These are phyloP conservation scores for Natrix natrix DNA, from an alignment of 2,797 vertebrate species.

Conservation along the genomic window DNA sequence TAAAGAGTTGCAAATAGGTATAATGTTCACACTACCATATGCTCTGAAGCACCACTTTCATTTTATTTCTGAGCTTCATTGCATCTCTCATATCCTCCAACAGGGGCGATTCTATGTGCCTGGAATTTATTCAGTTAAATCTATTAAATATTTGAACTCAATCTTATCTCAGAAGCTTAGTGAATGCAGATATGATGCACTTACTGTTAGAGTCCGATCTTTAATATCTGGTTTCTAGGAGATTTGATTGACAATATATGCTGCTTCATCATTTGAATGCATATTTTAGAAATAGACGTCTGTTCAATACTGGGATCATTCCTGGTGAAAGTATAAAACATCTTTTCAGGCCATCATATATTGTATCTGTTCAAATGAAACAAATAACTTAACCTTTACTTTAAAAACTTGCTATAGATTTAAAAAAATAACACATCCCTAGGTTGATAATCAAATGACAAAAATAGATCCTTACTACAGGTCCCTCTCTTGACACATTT, in stretches of 20 bases:
- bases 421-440: background rate
- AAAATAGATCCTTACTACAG: background rate
- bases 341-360: background rate
- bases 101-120: background rate
- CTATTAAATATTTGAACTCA: background rate
- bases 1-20: background rate
- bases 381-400: background rate
- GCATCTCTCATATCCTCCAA: background rate
- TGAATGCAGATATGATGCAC: background rate
- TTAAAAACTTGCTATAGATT: constrained; percentile 2
- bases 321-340: background rate
- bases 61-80: background rate
- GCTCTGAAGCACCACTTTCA: background rate
- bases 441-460: constrained; percentile 34
- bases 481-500: constrained; percentile 10
- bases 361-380: background rate
- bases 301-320: background rate
- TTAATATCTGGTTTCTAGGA: background rate
- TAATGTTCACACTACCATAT: background rate
- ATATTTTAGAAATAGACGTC: background rate
- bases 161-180: background rate
- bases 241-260: background rate
- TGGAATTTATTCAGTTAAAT: background rate
- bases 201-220: background rate
- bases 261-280: background rate